A percentile compares a stretch with the other conserved stretches of the same genome.
phyloP scores from a whole-genome alignment of 64 coral and sea anemone species.

The Stichodactyla mertensii region DNA sequence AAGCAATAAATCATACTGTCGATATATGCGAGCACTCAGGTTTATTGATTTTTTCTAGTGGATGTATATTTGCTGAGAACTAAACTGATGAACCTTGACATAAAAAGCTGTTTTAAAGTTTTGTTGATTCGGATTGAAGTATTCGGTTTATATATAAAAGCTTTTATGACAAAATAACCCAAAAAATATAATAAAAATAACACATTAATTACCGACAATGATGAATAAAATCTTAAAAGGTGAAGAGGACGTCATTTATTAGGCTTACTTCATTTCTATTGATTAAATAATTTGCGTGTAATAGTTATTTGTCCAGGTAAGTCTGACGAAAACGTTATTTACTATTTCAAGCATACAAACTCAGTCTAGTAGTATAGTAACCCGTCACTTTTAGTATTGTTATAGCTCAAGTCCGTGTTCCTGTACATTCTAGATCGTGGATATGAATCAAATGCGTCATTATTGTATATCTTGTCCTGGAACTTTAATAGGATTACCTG shows the following conservation, averaged over 20 bases:
- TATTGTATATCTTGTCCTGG: neutral
- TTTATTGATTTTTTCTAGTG: neutral
- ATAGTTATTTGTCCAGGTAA: no score
- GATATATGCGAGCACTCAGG: neutral
- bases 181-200: neutral
- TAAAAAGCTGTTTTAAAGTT: neutral
- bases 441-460: slow-evolving; percentile 1
- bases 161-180: neutral
- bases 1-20: neutral
- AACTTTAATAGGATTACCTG: neutral
- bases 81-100: neutral
- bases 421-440: neutral
- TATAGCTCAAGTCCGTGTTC: neutral
- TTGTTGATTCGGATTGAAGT: neutral
- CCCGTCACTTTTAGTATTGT: neutral
- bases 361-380: no score
- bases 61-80: neutral
- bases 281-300: no score
- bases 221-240: no score
- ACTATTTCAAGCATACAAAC: no score
- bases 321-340: no score
- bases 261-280: no score
- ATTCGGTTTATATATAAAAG: neutral
- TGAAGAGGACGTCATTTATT: no score
- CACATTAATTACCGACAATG: no score